Evolutionary conservation across 2,888 invertebrate species (phyloP).

Genomic region (Lissocephala sabroskyi): DNA sequence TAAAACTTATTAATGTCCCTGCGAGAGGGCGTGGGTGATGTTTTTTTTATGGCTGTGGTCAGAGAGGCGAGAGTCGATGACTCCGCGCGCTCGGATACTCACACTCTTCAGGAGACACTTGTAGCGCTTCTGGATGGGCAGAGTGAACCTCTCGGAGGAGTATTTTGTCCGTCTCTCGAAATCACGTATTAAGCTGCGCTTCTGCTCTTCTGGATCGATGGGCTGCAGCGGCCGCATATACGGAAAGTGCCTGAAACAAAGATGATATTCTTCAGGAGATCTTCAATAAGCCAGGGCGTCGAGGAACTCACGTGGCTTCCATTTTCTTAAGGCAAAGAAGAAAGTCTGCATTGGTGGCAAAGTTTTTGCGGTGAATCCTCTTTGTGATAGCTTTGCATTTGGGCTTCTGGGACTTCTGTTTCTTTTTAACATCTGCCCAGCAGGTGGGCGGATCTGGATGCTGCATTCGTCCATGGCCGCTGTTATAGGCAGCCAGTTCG

Average conservation of each 20-base stretch:
- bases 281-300: neutral
- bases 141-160: slow-evolving; percentile 56
- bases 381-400: slow-evolving; percentile 12
- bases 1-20: slow-evolving; percentile 53
- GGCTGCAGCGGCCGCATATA: slow-evolving; percentile 68
- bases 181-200: slow-evolving; percentile 38
- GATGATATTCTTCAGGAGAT: neutral
- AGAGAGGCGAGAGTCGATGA: slow-evolving; percentile 20
- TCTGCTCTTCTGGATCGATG: slow-evolving; percentile 69
- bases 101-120: slow-evolving; percentile 68
- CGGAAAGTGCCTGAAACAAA: slow-evolving; percentile 60
- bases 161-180: slow-evolving; percentile 26
- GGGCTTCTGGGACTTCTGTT: neutral
- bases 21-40: slow-evolving; percentile 22
- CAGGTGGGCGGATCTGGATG: slow-evolving; percentile 15
- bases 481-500: slow-evolving; percentile 37
- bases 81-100: slow-evolving; percentile 53
- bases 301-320: slow-evolving; percentile 54
- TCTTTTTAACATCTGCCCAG: neutral
- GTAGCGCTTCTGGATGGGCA: slow-evolving; percentile 61
- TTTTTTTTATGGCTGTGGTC: slow-evolving; percentile 45
- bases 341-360: slow-evolving; percentile 54
- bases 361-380: slow-evolving; percentile 45
- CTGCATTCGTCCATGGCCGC: slow-evolving; percentile 15
- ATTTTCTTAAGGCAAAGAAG: slow-evolving; percentile 57